These are phyloP conservation scores for Aporrectodea caliginosa DNA, from an alignment of 1,140 invertebrate species.

Conservation along the genomic window DNA sequence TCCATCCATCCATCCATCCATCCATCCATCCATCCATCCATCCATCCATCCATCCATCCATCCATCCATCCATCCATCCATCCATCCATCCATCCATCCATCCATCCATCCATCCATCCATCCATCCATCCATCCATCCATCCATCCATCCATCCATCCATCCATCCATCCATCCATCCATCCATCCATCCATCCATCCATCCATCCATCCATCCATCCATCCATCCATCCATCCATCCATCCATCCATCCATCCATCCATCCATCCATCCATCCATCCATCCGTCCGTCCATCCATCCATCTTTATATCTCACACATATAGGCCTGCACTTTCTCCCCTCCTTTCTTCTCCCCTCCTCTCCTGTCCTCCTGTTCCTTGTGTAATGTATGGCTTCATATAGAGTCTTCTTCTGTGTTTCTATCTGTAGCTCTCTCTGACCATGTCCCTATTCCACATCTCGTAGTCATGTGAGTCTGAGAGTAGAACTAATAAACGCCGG, in stretches of 20 bases:
- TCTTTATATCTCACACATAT: not conserved
- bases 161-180: not conserved
- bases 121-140: not conserved
- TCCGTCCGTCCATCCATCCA: too few species aligned
- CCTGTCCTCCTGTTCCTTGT: too few species aligned
- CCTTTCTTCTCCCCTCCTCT: too few species aligned
- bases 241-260: conserved; percentile 5
- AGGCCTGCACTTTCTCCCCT: too few species aligned
- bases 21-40: not conserved
- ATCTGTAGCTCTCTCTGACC: too few species aligned
- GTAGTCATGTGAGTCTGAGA: too few species aligned
- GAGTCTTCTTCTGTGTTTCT: too few species aligned
- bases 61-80: not conserved
- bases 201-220: conserved; percentile 5
- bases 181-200: not conserved
- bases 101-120: not conserved
- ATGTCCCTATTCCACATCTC: too few species aligned
- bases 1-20: not conserved
- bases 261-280: conserved; percentile 6
- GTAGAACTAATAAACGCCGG: too few species aligned
- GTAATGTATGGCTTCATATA: too few species aligned
- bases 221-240: conserved; percentile 3
- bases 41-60: not conserved
- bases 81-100: not conserved
- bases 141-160: not conserved